Evolutionary conservation across 2,797 vertebrate genomes (phyloP).

Genomic region (Liasis olivaceus): DNA sequence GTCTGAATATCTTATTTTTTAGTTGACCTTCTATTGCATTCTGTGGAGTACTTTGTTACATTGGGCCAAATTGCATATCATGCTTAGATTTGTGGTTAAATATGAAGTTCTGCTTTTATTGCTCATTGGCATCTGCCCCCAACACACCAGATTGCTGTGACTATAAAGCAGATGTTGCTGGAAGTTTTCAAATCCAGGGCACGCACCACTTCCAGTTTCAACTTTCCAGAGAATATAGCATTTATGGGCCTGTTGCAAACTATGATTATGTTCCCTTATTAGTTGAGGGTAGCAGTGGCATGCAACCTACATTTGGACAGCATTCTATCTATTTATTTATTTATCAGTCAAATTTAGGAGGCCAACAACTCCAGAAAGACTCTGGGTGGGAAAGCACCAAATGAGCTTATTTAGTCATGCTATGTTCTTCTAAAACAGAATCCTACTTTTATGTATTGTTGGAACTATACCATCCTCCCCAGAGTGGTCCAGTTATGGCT

Average conservation of each 20-base stretch:
- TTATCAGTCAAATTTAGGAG: too few relatives aligned
- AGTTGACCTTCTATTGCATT: not conserved
- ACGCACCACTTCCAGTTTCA: not conserved
- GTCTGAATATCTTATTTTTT: conserved; percentile 15
- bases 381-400: not conserved
- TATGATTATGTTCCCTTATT: not conserved
- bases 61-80: not conserved
- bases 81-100: not conserved
- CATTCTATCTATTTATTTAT: not conserved
- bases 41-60: conserved; percentile 2
- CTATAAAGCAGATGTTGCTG: too few relatives aligned
- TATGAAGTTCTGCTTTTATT: too few relatives aligned
- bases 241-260: not conserved
- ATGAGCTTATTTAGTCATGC: not conserved
- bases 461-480: not conserved
- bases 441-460: not conserved
- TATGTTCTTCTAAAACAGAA: not conserved
- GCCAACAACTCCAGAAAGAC: too few relatives aligned
- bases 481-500: not conserved
- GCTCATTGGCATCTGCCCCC: too few relatives aligned
- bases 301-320: not conserved
- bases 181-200: too few relatives aligned
- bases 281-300: not conserved
- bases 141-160: too few relatives aligned
- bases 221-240: not conserved